A percentile compares a stretch with the other conserved stretches of the same genome.
Conservation (phyloP, 2,888 invertebrate species). For the Leistus spinibarbis region DNA sequence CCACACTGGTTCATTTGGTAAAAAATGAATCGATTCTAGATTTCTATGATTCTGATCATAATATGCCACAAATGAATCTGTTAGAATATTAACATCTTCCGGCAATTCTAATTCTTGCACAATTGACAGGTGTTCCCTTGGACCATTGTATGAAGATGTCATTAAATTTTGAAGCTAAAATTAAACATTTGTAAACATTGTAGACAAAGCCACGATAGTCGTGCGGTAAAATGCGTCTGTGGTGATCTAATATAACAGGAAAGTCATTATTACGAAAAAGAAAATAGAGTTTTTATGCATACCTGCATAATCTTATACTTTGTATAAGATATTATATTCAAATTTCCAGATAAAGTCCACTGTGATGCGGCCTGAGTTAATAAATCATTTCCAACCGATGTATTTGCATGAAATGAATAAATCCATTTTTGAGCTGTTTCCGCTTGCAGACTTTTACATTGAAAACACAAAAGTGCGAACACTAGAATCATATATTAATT, state of each 20-base stretch:
- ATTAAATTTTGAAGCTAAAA: conserved; percentile 1
- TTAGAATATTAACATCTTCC: neutral
- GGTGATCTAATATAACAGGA: too few relatives aligned
- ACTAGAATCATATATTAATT: neutral
- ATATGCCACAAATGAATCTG: neutral
- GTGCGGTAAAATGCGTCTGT: too few relatives aligned
- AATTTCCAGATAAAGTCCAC: neutral
- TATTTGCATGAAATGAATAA: neutral
- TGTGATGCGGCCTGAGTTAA: neutral
- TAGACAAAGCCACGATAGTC: too few relatives aligned
- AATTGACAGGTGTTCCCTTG: neutral
- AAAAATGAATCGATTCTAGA: neutral
- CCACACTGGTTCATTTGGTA: conserved; percentile 64
- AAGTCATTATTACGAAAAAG: neutral
- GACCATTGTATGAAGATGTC: conserved; percentile 5
- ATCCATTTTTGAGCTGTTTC: neutral
- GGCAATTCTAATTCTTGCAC: neutral
- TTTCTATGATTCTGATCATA: neutral
- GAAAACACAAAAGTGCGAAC: neutral
- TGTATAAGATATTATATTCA: neutral
- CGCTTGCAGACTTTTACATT: neutral
- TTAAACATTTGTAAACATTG: neutral
- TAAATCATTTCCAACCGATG: neutral
- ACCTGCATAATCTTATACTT: conserved; percentile 7
- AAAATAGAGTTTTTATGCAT: too few relatives aligned